These are phyloP conservation scores for Monopterus albus DNA, from an alignment of 2,113 vertebrate species.

Conservation along the genomic window DNA sequence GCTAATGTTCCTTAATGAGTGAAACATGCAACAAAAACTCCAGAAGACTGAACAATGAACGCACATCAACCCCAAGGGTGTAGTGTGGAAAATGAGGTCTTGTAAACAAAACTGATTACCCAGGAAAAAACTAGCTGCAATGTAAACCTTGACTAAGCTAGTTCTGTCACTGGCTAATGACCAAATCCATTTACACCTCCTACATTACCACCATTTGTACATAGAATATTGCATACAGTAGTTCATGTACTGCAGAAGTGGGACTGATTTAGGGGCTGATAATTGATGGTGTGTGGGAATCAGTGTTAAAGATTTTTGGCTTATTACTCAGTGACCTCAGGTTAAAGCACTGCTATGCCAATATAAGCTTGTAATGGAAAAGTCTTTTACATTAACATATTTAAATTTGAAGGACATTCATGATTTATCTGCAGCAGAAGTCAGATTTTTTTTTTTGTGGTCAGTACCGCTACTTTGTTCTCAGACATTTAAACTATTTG, in stretches of 20 bases:
- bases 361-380: constrained; percentile 24
- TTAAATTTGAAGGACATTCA: constrained; percentile 33
- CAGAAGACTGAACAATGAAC: constrained; percentile 56
- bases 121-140: constrained; percentile 39
- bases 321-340: constrained; percentile 59
- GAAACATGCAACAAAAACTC: constrained; percentile 48
- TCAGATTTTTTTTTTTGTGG: not conserved
- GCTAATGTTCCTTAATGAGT: constrained; percentile 61
- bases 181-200: constrained; percentile 35
- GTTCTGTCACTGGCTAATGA: constrained; percentile 44
- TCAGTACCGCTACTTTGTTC: too few relatives aligned
- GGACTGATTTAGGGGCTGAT: constrained; percentile 37
- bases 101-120: constrained; percentile 68
- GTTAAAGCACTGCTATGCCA: constrained; percentile 38
- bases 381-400: constrained; percentile 39
- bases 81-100: constrained; percentile 57
- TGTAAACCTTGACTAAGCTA: constrained; percentile 65
- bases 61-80: constrained; percentile 49
- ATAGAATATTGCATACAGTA: not conserved
- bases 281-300: constrained; percentile 67
- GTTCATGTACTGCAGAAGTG: constrained; percentile 32
- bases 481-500: not conserved
- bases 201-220: constrained; percentile 1
- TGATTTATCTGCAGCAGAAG: not conserved
- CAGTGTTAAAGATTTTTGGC: constrained; percentile 72